Evolutionary conservation across 2,888 invertebrate species (phyloP).

Genomic region (Cancer borealis): DNA sequence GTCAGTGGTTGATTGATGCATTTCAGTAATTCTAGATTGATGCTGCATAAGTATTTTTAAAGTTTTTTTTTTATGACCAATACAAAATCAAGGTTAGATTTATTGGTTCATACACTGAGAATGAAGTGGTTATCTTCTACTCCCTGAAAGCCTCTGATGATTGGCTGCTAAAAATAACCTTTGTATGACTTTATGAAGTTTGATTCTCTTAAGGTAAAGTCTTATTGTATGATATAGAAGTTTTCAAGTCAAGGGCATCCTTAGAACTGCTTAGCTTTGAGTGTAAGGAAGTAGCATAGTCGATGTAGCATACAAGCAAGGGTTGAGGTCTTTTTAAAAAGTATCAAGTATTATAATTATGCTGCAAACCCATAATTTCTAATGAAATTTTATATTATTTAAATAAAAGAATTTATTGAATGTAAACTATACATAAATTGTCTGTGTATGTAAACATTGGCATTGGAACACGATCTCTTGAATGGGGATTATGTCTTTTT

Average conservation of each 20-base stretch:
- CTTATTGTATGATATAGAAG: conserved; percentile 15
- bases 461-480: background rate
- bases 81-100: background rate
- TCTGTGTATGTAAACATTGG: background rate
- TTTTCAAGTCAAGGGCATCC: background rate
- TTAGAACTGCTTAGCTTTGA: conserved; percentile 33
- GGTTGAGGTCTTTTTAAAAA: background rate
- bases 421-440: background rate
- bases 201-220: background rate
- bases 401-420: background rate
- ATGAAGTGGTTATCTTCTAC: background rate
- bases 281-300: conserved; percentile 35
- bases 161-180: background rate
- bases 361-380: background rate
- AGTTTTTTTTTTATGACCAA: background rate
- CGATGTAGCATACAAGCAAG: conserved; percentile 16
- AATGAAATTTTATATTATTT: background rate
- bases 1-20: background rate
- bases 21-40: background rate
- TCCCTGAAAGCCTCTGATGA: background rate
- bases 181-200: background rate
- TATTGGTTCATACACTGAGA: background rate
- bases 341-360: background rate
- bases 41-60: background rate
- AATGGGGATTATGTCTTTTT: conserved; percentile 3